Base-by-base conservation (phyloP, 2,888 invertebrate species). In the Perithous albicinctus region DNA sequence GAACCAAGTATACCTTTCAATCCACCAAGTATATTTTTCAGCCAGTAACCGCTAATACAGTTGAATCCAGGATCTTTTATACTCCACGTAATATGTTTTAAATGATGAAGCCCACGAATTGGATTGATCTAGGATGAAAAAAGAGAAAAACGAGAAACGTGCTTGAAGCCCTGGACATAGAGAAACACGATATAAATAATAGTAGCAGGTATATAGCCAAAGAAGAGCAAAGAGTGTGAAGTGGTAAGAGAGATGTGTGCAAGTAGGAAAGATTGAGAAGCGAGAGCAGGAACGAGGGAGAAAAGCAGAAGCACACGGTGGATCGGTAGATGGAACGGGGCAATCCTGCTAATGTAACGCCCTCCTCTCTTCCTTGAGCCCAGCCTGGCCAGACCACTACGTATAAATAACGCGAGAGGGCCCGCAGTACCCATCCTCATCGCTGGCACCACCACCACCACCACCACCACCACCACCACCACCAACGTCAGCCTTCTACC, bases 271-370 rank as follows among this genome's bases (percentile, higher is more conserved):
- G 70, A 72, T 75, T 76, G 82, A 78, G 74, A 80, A 83, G 70
- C 59, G 74, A 15, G 67, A 18, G 59, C 26, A 75, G 51, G 8
- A 15, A 43, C 46, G 48, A 23, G 18, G 54, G 38, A 61, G 61
- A 70, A 80, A 74, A 79, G 72, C 74, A 64, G 77, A 78, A 78
- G 77, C 72, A 78, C 43, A 76, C 64, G 51, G 75, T 41, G 73
- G 75, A 72, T 75, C 74, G 51, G 35, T 29, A 63, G 69, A 75
- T 76, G 84, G 87, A 85, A 87, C 85, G 87, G 87, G 90, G 89
- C 89, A 90, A 90, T 90, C 89, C 89, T 89, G 89, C 90, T 90
- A 90, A 90, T 90, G 90, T 89, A 90, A 87, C 89, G 82, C 85
- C 88, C 89, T 82, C 86, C 79, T 76, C 79, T 78, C 87, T 85